Evolutionary conservation across 2,888 invertebrate genomes (phyloP).

Genomic region (Caenorhabditis becei): DNA sequence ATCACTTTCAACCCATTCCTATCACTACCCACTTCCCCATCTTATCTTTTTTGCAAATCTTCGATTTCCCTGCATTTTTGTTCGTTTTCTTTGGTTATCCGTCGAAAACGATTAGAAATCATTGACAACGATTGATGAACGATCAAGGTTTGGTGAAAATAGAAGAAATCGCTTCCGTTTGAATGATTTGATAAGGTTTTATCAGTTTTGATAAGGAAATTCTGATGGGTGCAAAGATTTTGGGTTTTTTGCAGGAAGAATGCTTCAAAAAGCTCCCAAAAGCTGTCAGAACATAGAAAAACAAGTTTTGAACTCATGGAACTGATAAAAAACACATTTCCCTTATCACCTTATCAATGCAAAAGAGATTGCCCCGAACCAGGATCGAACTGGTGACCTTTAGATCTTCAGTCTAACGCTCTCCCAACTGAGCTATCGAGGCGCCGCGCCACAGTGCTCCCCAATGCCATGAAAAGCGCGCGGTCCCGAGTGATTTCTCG

Average conservation of each 20-base stretch:
- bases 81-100: too few species aligned
- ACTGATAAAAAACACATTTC: background rate
- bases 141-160: conserved; percentile 1
- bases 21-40: background rate
- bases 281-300: background rate
- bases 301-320: background rate
- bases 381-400: conserved; percentile 82
- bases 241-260: too few species aligned
- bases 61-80: background rate
- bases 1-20: too few species aligned
- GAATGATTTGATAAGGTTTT: background rate
- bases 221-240: too few species aligned
- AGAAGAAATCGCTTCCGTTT: background rate
- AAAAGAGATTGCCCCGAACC: conserved; percentile 76
- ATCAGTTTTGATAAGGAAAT: too few species aligned
- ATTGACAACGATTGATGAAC: background rate
- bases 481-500: background rate
- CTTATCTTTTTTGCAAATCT: background rate
- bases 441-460: conserved; percentile 26
- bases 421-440: conserved; percentile 82
- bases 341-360: background rate
- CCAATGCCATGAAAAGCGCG: background rate
- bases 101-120: background rate
- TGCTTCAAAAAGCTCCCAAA: too few species aligned
- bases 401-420: conserved; percentile 82